Evolutionary conservation across 2,113 vertebrate genomes (phyloP).

Genomic region (Halichoeres trimaculatus): DNA sequence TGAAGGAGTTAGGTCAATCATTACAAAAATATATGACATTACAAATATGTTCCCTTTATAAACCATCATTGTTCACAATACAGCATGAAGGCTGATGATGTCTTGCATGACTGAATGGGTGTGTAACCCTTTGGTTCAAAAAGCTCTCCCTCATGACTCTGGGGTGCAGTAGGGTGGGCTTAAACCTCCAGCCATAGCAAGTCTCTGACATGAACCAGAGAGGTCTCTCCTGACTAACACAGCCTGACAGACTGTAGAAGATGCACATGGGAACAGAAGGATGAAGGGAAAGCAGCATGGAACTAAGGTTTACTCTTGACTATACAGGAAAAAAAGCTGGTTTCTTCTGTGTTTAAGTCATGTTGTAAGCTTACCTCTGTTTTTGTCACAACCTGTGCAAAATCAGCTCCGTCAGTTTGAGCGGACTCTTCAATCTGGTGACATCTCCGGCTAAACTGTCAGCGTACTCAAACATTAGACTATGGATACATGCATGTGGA

Average conservation of each 20-base stretch:
- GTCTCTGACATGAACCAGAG: slow-evolving; percentile 52
- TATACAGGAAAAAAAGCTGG: background rate
- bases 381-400: slow-evolving; percentile 80
- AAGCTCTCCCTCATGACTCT: slow-evolving; percentile 38
- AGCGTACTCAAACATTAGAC: slow-evolving; percentile 67
- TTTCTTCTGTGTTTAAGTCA: background rate
- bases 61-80: too few relatives aligned
- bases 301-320: too few relatives aligned
- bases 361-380: slow-evolving; percentile 66
- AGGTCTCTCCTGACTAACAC: slow-evolving; percentile 35
- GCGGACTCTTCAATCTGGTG: slow-evolving; percentile 77
- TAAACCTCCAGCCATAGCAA: slow-evolving; percentile 2
- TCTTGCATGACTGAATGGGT: background rate
- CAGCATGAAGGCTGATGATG: background rate
- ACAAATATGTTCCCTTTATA: too few relatives aligned
- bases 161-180: slow-evolving; percentile 13
- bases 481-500: background rate
- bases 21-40: too few relatives aligned
- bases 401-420: slow-evolving; percentile 81
- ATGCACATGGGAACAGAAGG: too few relatives aligned
- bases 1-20: too few relatives aligned
- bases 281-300: background rate
- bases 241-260: slow-evolving; percentile 17
- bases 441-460: slow-evolving; percentile 79
- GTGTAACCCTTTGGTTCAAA: background rate